Percentiles rank a stretch among this genome's conserved stretches.
These are phyloP conservation scores for Drosophila sproati DNA, from an alignment of 1,140 invertebrate genomes.

Conservation along the genomic window DNA sequence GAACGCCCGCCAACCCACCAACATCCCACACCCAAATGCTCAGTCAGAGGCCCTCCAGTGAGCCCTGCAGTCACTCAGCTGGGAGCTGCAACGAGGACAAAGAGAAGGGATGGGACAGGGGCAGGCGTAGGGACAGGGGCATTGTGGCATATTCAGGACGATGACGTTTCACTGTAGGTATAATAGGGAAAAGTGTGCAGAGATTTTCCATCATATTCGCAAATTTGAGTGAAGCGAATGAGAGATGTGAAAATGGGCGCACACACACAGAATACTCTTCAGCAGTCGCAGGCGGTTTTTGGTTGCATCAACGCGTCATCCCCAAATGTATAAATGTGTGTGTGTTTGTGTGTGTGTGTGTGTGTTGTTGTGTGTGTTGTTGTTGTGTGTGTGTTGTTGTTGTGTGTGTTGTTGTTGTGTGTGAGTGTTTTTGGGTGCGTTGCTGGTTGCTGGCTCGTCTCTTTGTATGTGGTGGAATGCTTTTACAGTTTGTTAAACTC, in stretches of 20 bases:
- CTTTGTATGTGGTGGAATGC: conserved; percentile 81
- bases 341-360: conserved; percentile 32
- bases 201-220: conserved; percentile 63
- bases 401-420: conserved; percentile 18
- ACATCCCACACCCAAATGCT: not conserved
- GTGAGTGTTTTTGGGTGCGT: conserved; percentile 46
- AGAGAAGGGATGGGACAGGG: not conserved
- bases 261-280: conserved; percentile 20
- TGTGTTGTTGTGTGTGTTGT: conserved; percentile 11
- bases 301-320: conserved; percentile 60
- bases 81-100: conserved; percentile 14
- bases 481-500: conserved; percentile 82
- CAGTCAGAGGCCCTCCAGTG: conserved; percentile 40
- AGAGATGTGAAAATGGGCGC: conserved; percentile 61
- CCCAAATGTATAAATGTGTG: conserved; percentile 40
- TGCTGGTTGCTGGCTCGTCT: conserved; percentile 24
- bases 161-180: conserved; percentile 56
- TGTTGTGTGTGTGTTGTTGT: conserved; percentile 2
- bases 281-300: conserved; percentile 26
- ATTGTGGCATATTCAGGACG: conserved; percentile 54
- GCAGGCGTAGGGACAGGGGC: not conserved
- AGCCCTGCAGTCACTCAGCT: conserved; percentile 49
- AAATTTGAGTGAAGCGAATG: conserved; percentile 8
- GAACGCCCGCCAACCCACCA: not conserved
- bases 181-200: conserved; percentile 61